Evolutionary conservation across 2,113 vertebrate genomes (phyloP).

Genomic region (Oplegnathus fasciatus): DNA sequence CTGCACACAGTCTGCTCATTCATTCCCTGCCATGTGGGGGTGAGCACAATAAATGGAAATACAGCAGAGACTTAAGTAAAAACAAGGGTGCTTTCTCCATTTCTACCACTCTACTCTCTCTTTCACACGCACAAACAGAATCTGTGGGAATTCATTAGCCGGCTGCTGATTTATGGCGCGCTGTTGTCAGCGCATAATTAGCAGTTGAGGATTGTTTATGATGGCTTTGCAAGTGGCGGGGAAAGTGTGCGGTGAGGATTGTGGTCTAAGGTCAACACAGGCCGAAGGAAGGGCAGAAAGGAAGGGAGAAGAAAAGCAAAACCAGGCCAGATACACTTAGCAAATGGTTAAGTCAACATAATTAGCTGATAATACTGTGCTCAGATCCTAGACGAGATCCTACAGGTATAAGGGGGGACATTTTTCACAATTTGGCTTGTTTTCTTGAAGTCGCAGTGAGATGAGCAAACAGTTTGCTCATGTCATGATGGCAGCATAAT

Average conservation of each 20-base stretch:
- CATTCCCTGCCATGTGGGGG: constrained; percentile 11
- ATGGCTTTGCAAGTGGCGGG: constrained; percentile 50
- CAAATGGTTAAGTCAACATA: not conserved
- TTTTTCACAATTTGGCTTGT: not conserved
- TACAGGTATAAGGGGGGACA: not conserved
- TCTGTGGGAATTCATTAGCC: constrained; percentile 73
- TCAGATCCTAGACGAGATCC: not conserved
- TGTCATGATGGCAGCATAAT: not conserved
- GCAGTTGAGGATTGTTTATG: constrained; percentile 72
- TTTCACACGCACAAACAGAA: constrained; percentile 38
- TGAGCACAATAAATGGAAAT: constrained; percentile 39
- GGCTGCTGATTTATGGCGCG: constrained; percentile 58
- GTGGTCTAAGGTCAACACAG: constrained; percentile 43
- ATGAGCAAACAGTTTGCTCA: not conserved
- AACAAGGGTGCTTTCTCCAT: constrained; percentile 13
- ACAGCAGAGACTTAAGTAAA: constrained; percentile 31
- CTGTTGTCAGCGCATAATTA: constrained; percentile 77
- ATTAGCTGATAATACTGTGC: constrained; percentile 14
- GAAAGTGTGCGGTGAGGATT: constrained; percentile 36
- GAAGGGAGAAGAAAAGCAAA: constrained; percentile 3
- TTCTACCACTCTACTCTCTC: constrained; percentile 9
- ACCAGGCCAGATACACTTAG: not conserved
- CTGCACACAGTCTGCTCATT: constrained; percentile 17
- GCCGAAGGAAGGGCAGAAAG: not conserved
- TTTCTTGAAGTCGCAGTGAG: not conserved